Conservation (phyloP, 2,113 vertebrate genomes). For the Marmota flaviventris region DNA sequence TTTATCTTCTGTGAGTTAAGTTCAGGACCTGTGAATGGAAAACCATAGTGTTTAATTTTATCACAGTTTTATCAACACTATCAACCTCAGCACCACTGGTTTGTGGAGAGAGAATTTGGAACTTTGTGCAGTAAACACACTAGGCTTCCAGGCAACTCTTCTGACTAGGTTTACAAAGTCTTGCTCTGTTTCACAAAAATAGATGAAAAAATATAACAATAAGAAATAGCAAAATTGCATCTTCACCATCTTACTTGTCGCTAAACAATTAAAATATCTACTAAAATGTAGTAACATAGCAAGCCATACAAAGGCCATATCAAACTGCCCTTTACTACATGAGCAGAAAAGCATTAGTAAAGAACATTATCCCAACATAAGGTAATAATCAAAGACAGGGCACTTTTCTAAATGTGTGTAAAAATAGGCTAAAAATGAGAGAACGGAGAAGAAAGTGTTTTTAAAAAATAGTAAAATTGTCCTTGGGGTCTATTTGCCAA, state of each 20-base stretch:
- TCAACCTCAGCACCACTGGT: background rate
- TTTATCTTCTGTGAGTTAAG: background rate
- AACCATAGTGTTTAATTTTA: background rate
- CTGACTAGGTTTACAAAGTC: background rate
- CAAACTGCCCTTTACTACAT: background rate
- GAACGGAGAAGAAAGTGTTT: background rate
- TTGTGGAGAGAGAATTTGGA: background rate
- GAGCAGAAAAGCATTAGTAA: background rate
- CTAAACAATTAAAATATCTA: background rate
- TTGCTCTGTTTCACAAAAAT: background rate
- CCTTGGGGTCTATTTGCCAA: background rate
- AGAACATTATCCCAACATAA: background rate
- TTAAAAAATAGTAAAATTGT: background rate
- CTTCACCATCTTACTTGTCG: background rate
- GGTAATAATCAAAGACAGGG: background rate
- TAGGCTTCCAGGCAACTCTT: background rate
- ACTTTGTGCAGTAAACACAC: background rate
- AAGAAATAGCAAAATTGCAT: background rate
- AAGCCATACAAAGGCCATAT: background rate
- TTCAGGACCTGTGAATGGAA: background rate
- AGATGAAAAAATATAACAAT: background rate
- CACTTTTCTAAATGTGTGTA: background rate
- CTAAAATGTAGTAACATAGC: background rate
- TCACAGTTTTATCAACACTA: background rate
- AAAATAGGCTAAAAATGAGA: background rate